These are phyloP conservation scores for Mythimna pallens DNA, from an alignment of 2,888 invertebrate species.

Conservation along the genomic window DNA sequence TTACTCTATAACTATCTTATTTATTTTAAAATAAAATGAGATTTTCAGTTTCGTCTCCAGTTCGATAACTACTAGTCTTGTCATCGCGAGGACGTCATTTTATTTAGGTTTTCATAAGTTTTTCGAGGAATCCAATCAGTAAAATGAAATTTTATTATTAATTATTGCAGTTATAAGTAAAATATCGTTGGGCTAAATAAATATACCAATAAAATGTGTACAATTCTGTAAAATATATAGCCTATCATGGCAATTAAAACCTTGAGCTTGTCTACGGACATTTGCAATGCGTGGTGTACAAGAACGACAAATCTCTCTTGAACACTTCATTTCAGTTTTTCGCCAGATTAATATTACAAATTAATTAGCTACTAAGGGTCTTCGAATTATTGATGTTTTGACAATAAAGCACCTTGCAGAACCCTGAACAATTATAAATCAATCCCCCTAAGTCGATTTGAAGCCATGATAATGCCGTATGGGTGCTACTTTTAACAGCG, in stretches of 20 bases:
- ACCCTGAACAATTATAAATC: not conserved
- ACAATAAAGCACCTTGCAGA: not conserved
- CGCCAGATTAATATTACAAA: not conserved
- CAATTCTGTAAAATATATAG: constrained; percentile 31
- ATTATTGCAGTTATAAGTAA: constrained; percentile 38
- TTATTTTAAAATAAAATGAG: constrained; percentile 63
- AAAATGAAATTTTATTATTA: constrained; percentile 29
- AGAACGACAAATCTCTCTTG: constrained; percentile 23
- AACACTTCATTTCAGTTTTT: constrained; percentile 23
- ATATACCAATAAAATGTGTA: constrained; percentile 54
- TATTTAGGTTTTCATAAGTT: constrained; percentile 1
- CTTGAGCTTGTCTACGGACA: constrained; percentile 41
- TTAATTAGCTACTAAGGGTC: not conserved
- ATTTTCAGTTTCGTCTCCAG: constrained; percentile 60
- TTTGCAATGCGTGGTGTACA: constrained; percentile 13
- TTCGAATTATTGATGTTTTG: not conserved
- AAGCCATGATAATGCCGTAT: not conserved
- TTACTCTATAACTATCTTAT: constrained; percentile 74
- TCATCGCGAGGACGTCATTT: constrained; percentile 41
- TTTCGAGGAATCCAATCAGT: constrained; percentile 45
- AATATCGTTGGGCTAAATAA: constrained; percentile 66
- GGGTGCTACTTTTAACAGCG: not conserved
- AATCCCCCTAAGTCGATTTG: not conserved
- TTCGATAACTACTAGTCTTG: constrained; percentile 59
- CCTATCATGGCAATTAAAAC: constrained; percentile 28